These are phyloP conservation scores for Paraescarpia echinospica DNA, from an alignment of 1,140 invertebrate species.

Conservation along the genomic window DNA sequence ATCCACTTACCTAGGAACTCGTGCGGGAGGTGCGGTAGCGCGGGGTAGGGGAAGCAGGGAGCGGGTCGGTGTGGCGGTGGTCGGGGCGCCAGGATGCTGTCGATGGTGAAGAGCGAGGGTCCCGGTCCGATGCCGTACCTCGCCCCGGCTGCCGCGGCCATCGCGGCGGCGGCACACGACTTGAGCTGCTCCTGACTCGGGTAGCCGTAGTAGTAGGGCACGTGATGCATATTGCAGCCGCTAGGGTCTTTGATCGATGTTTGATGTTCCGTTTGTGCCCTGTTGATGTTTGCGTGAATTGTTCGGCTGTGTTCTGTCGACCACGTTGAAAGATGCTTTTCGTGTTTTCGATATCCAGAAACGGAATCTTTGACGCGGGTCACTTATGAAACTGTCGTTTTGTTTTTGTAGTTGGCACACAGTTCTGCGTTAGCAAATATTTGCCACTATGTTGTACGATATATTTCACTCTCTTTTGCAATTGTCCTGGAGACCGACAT, in stretches of 20 bases:
- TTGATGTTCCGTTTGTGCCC: background rate
- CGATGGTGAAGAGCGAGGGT: conserved; percentile 42
- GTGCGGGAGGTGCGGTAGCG: conserved; percentile 24
- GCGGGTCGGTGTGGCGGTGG: conserved; percentile 35
- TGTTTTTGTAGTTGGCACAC: background rate
- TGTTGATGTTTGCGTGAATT: background rate
- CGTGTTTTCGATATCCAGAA: background rate
- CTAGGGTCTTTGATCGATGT: background rate
- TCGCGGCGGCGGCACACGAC: conserved; percentile 32
- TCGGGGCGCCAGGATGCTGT: conserved; percentile 44
- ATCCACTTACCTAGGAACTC: background rate
- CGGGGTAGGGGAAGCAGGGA: conserved; percentile 38
- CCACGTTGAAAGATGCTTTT: background rate
- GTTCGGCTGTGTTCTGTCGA: background rate
- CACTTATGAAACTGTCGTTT: background rate
- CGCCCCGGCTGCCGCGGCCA: background rate
- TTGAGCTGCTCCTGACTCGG: conserved; percentile 36
- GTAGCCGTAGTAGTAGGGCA: conserved; percentile 37
- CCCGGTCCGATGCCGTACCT: conserved; percentile 31
- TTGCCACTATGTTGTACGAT: background rate
- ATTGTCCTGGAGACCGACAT: too few species aligned
- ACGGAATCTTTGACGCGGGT: background rate
- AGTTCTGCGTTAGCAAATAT: background rate
- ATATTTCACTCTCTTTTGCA: background rate
- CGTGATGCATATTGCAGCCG: conserved; percentile 33